Percentiles rank a stretch among this genome's conserved stretches.
phyloP scores from a whole-genome alignment of 2,888 invertebrate species.

The Drosophila greeni region DNA sequence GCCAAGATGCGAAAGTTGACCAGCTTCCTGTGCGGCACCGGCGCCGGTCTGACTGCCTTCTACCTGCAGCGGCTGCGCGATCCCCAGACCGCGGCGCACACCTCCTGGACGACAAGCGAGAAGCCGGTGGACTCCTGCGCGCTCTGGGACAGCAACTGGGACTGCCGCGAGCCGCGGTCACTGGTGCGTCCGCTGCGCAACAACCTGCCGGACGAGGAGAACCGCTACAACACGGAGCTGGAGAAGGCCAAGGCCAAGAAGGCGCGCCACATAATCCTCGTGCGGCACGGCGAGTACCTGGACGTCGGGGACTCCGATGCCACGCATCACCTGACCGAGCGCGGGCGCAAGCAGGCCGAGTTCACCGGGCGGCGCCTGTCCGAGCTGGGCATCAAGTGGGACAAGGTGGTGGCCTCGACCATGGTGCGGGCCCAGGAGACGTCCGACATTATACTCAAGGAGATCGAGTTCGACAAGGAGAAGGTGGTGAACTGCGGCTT shows the following conservation, averaged over 20 bases:
- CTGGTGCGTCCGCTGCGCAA: constrained; percentile 82
- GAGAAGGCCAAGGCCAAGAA: constrained; percentile 82
- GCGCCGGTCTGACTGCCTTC: constrained; percentile 84
- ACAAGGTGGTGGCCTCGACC: constrained; percentile 89
- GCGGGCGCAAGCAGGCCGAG: constrained; percentile 91
- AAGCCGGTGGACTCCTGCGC: constrained; percentile 77
- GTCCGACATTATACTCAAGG: constrained; percentile 87
- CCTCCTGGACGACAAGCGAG: constrained; percentile 84
- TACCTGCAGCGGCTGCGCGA: constrained; percentile 80
- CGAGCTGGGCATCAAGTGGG: constrained; percentile 88
- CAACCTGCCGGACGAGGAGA: constrained; percentile 81
- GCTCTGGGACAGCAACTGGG: constrained; percentile 94
- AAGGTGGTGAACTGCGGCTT: constrained; percentile 85
- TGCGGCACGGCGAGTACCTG: constrained; percentile 97
- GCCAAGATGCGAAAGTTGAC: constrained; percentile 62
- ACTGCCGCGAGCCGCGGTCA: constrained; percentile 88
- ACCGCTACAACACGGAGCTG: constrained; percentile 83
- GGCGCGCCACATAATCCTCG: constrained; percentile 89
- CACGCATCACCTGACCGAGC: constrained; percentile 87
- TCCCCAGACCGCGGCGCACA: constrained; percentile 81
- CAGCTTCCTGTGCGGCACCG: constrained; percentile 82
- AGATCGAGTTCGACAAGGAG: constrained; percentile 82
- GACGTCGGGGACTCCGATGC: constrained; percentile 85
- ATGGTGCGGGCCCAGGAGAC: constrained; percentile 97
- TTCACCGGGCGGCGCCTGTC: constrained; percentile 90